phyloP scores from a whole-genome alignment of 2,113 vertebrate species.

The Eurypyga helias region DNA sequence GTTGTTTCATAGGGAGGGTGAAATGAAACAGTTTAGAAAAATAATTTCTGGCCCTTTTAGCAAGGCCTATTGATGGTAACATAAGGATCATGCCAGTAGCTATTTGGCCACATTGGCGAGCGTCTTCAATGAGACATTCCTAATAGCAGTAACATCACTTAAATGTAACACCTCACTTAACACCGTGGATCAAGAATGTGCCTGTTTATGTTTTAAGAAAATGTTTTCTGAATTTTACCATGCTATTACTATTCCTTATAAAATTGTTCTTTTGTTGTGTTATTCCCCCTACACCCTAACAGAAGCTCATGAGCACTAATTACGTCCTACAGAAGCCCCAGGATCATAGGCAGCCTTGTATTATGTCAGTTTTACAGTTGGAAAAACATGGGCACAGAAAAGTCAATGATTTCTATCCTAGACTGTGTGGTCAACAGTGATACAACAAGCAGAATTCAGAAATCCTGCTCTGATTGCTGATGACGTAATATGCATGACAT shows the following conservation, averaged over 20 bases:
- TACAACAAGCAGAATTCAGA: background rate
- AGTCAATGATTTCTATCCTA: background rate
- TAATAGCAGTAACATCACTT: background rate
- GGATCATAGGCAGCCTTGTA: background rate
- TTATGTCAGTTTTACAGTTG: background rate
- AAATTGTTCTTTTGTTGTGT: background rate
- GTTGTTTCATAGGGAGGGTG: background rate
- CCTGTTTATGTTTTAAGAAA: background rate
- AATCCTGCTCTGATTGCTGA: background rate
- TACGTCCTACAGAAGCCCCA: background rate
- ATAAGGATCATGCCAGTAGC: background rate
- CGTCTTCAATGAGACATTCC: background rate
- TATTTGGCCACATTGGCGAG: fast-evolving
- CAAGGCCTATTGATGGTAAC: background rate
- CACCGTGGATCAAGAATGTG: background rate
- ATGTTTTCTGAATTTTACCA: background rate
- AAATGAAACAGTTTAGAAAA: background rate
- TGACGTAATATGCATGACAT: background rate
- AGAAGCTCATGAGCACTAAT: background rate
- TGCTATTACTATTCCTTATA: background rate
- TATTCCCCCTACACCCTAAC: background rate
- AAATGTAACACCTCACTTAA: background rate
- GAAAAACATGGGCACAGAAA: background rate
- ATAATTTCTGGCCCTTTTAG: background rate
- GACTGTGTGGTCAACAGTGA: background rate